These are phyloP conservation scores for Scrobipalpa atriplicella DNA, from an alignment of 2,888 invertebrate species.

Conservation along the genomic window DNA sequence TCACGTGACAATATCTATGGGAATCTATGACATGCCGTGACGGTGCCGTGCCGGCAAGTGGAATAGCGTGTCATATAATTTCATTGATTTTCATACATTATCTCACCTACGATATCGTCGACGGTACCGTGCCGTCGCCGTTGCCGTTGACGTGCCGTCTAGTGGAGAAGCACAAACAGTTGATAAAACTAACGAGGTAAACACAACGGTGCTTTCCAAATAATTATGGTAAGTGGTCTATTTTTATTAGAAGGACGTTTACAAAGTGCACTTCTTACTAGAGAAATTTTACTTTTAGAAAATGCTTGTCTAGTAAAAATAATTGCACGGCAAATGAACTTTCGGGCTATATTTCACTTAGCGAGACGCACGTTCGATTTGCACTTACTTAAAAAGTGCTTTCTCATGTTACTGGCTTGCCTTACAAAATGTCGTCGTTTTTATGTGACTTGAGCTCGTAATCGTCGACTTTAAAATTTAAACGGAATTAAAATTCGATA, in stretches of 20 bases:
- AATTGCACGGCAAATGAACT: neutral
- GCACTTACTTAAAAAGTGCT: constrained; percentile 19
- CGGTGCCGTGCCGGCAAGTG: no score
- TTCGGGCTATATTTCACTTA: neutral
- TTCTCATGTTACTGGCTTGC: constrained; percentile 20
- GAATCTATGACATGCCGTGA: no score
- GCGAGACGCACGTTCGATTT: constrained; percentile 8
- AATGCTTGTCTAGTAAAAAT: neutral
- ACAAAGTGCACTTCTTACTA: neutral
- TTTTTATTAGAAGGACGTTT: neutral
- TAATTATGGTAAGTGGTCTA: neutral
- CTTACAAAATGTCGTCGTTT: neutral
- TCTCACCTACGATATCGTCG: no score
- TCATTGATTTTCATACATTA: no score
- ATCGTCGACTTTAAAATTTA: constrained; percentile 18
- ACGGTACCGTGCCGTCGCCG: no score
- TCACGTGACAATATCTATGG: no score
- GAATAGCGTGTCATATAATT: no score
- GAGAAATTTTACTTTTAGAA: neutral
- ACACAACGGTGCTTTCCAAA: neutral
- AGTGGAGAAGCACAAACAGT: no score
- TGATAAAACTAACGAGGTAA: neutral
- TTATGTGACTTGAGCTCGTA: neutral
- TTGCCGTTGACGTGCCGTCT: no score
- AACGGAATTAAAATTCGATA: constrained; percentile 37